Conservation (phyloP, 1,140 invertebrate species). For the Protaetia brevitarsis region DNA sequence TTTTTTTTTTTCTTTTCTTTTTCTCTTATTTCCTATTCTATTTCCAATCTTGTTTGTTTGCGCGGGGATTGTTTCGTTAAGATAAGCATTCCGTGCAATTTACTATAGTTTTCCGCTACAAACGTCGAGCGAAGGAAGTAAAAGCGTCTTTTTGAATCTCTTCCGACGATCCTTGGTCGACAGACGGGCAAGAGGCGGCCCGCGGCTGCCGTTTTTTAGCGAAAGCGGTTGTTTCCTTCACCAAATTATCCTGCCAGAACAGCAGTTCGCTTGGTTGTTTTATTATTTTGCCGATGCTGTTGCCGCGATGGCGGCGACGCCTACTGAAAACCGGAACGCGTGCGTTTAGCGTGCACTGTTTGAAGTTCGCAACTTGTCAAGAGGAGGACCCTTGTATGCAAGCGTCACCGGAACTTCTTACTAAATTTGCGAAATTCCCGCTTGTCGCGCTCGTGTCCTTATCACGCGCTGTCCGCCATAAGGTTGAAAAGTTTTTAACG, state of each 20-base stretch:
- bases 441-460: too few species aligned
- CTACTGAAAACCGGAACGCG: too few species aligned
- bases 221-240: background rate
- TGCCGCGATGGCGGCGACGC: too few species aligned
- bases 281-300: too few species aligned
- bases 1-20: background rate
- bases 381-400: background rate
- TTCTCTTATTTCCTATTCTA: background rate
- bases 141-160: too few species aligned
- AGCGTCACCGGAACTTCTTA: background rate
- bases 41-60: background rate
- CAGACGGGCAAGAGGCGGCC: background rate
- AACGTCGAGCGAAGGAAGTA: too few species aligned
- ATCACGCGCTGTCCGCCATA: background rate
- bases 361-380: too few species aligned
- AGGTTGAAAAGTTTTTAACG: background rate
- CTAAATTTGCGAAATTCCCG: background rate
- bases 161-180: too few species aligned
- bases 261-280: too few species aligned
- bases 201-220: background rate
- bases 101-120: conserved; percentile 26
- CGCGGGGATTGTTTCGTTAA: conserved; percentile 27
- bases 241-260: conserved; percentile 23
- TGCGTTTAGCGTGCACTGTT: too few species aligned
- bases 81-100: conserved; percentile 31